These are phyloP conservation scores for Heliconius nattereri DNA, from an alignment of 1,140 invertebrate genomes.

Conservation along the genomic window DNA sequence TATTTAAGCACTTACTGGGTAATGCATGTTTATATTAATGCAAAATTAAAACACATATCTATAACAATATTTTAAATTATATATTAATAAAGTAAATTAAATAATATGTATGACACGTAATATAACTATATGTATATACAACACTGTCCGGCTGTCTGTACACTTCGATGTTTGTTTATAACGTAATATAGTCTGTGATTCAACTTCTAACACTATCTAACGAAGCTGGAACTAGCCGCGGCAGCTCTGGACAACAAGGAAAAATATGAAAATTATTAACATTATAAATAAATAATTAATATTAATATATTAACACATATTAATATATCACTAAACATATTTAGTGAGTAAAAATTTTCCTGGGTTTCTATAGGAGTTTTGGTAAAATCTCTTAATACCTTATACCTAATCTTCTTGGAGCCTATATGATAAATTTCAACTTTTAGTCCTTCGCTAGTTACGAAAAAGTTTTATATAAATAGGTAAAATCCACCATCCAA, in stretches of 20 bases:
- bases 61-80: neutral
- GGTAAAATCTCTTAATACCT: no score
- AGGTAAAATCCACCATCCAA: no score
- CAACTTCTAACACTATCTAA: neutral
- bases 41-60: neutral
- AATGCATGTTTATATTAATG: neutral
- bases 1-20: neutral
- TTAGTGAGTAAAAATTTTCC: no score
- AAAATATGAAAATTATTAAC: neutral
- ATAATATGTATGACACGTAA: constrained; percentile 12
- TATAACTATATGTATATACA: neutral
- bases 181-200: neutral
- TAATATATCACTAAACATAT: no score
- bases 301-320: no score
- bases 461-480: no score
- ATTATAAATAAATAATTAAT: neutral
- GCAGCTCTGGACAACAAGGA: neutral
- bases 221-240: neutral
- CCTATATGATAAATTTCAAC: no score
- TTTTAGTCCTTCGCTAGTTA: no score
- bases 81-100: neutral
- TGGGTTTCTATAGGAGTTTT: no score
- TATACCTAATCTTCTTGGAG: no score
- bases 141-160: constrained; percentile 5
- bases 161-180: neutral